These are phyloP conservation scores for Epizoanthus scotinus DNA, from an alignment of 92 coral and sea anemone species.

Conservation along the genomic window DNA sequence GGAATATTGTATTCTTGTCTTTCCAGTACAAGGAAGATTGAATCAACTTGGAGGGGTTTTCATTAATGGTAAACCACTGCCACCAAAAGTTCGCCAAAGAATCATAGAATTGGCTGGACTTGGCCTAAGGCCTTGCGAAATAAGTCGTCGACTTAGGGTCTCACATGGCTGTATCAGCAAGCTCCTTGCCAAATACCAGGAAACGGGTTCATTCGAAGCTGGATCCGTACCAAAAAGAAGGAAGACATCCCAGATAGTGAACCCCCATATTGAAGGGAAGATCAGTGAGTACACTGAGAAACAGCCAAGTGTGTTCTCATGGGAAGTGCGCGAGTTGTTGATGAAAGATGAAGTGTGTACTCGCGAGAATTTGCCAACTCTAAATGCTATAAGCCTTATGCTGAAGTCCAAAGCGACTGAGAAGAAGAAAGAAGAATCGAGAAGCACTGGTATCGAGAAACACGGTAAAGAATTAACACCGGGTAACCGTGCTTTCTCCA, in stretches of 20 bases:
- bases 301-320: slow-evolving; percentile 94
- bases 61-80: slow-evolving; percentile 96
- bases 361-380: slow-evolving; percentile 84
- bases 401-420: slow-evolving; percentile 75
- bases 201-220: slow-evolving; percentile 91
- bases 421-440: slow-evolving; percentile 32
- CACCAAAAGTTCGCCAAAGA: slow-evolving; percentile 81
- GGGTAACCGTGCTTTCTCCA: not conserved
- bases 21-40: slow-evolving; percentile 84
- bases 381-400: slow-evolving; percentile 91
- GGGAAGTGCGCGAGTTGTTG: slow-evolving; percentile 96
- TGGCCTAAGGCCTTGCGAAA: slow-evolving; percentile 92
- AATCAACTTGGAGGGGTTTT: slow-evolving; percentile 98
- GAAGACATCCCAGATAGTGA: slow-evolving; percentile 46
- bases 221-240: slow-evolving; percentile 39
- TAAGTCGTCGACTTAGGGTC: slow-evolving; percentile 90
- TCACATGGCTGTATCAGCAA: slow-evolving; percentile 99
- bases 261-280: slow-evolving; percentile 57
- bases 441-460: slow-evolving; percentile 6
- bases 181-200: slow-evolving; percentile 90
- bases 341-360: slow-evolving; percentile 83
- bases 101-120: slow-evolving; percentile 90
- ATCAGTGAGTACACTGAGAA: slow-evolving; percentile 75
- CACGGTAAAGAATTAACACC: slow-evolving; percentile 13
- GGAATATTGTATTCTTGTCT: not conserved